Evolutionary conservation across 2,888 invertebrate genomes (phyloP), one percentile per base, ranked within the genome.

Genomic region (Bursaphelenchus okinawaensis): DNA sequence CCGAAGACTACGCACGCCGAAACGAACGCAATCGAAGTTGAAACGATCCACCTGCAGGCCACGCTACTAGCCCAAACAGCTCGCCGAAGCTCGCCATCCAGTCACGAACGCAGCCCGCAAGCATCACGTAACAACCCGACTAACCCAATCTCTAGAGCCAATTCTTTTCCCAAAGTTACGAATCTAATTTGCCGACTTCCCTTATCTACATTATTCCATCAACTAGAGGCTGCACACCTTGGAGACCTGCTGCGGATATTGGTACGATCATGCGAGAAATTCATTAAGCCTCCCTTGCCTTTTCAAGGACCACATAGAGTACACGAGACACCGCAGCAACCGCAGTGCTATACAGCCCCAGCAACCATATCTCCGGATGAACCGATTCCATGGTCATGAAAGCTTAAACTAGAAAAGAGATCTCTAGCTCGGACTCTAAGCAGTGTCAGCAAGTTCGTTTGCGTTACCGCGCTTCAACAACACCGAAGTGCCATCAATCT

Each of bases 181-280:
- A 83, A 88, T 87, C 86, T 84, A 78, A 68, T 76, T 76, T 78
- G 75, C 74, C 77, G 75, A 75, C 77, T 75, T 75, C 72, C 74
- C 70, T 77, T 77, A 77, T 69, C 76, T 77, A 77, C 75, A 74
- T 74, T 75, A 76, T 75, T 78, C 70, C 74, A 75, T 77, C 73
- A 71, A 76, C 77, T 76, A 75, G 75, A 75, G 77, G 76, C 76
- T 75, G 68, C 85, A 87, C 85, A 88, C 88, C 88, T 88, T 87
- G 88, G 88, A 88, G 87, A 89, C 88, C 88, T 88, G 88, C 87
- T 88, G 88, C 88, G 88, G 88, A 87, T 88, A 87, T 88, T 86
- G 87, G 88, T 88, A 88, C 88, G 87, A 86, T 78, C 85, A 83
- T 85, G 84, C 82, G 83, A 83, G 85, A 81, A 76, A 83, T 74